Evolutionary conservation across 2,797 vertebrate genomes (phyloP).

Genomic region (Danio kyathit): DNA sequence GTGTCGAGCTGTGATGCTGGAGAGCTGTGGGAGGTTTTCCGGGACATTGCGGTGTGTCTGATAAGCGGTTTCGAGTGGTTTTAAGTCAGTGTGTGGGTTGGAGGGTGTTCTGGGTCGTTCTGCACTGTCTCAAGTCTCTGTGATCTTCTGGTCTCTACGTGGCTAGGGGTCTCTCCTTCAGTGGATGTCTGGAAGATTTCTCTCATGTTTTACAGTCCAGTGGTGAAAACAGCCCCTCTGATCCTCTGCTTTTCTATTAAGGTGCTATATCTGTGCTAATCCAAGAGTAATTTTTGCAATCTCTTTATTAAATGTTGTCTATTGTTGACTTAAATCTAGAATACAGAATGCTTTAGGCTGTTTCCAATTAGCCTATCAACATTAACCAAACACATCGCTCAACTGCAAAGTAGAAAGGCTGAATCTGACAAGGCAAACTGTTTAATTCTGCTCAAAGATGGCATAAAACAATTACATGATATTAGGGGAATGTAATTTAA

Average conservation of each 20-base stretch:
- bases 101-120: conserved; percentile 11
- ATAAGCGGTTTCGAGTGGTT: background rate
- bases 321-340: too few relatives aligned
- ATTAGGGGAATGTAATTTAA: too few relatives aligned
- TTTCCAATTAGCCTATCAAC: too few relatives aligned
- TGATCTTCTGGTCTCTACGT: background rate
- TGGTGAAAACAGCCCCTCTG: background rate
- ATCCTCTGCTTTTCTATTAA: background rate
- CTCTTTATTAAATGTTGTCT: too few relatives aligned
- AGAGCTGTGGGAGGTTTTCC: conserved; percentile 25
- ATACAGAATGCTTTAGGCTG: too few relatives aligned
- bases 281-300: too few relatives aligned
- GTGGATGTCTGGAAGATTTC: background rate
- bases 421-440: too few relatives aligned
- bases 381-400: too few relatives aligned
- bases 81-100: conserved; percentile 31
- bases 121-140: background rate
- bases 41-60: background rate
- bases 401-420: too few relatives aligned
- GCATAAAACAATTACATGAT: too few relatives aligned
- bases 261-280: background rate
- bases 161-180: background rate
- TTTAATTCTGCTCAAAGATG: too few relatives aligned
- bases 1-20: background rate
- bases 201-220: background rate